Evolutionary conservation across 2,888 invertebrate species (phyloP).

Genomic region (Cryptus viduatorius): DNA sequence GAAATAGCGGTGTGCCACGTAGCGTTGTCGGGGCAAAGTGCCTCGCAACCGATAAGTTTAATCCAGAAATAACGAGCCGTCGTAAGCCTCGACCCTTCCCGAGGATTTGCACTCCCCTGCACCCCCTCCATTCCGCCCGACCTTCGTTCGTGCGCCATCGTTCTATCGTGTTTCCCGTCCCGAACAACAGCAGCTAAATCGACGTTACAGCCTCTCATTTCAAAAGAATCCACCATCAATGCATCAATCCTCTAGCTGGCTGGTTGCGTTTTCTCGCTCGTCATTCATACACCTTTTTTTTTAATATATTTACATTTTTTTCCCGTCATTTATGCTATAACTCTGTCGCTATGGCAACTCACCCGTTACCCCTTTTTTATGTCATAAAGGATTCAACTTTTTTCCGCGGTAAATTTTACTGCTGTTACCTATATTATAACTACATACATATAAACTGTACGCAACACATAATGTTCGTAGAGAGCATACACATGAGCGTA

Average conservation of each 20-base stretch:
- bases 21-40: conserved; percentile 61
- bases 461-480: conserved; percentile 5
- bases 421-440: not conserved
- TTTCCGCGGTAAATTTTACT: not conserved
- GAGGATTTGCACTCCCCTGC: conserved; percentile 65
- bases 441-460: not conserved
- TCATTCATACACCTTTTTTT: not conserved
- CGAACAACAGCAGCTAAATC: conserved; percentile 31
- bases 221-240: conserved; percentile 29
- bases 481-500: not conserved
- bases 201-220: conserved; percentile 11
- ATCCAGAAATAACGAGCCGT: conserved; percentile 73
- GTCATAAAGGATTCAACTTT: conserved; percentile 1
- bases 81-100: conserved; percentile 70
- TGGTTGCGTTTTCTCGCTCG: not conserved
- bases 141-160: not conserved
- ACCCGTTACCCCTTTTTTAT: not conserved
- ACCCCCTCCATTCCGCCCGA: conserved; percentile 8
- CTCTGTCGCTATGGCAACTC: not conserved
- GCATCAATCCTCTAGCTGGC: conserved; percentile 10
- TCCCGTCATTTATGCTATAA: not conserved
- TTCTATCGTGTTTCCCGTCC: conserved; percentile 37
- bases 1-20: conserved; percentile 38
- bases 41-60: conserved; percentile 70
- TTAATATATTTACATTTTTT: not conserved